Evolutionary conservation across 2,113 vertebrate genomes (phyloP).

Genomic region (Narcine bancroftii): DNA sequence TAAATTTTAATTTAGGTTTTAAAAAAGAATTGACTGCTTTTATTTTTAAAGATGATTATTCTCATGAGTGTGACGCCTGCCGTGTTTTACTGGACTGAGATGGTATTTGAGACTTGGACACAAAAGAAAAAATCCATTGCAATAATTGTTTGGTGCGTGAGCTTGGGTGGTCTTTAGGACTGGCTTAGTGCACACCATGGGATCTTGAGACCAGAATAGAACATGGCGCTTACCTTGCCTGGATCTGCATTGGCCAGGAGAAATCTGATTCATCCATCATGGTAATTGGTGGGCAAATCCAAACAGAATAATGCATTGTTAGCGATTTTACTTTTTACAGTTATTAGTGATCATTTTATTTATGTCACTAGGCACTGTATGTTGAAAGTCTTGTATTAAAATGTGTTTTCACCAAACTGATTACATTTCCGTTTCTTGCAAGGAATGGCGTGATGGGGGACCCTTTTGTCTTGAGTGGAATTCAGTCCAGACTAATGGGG

Average conservation of each 20-base stretch:
- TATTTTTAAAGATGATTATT: conserved; percentile 47
- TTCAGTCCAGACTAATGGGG: neutral
- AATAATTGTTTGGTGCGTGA: conserved; percentile 56
- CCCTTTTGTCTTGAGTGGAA: neutral
- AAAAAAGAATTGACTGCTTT: conserved; percentile 45
- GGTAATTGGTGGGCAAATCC: conserved; percentile 54
- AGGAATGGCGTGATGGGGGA: neutral
- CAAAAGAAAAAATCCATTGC: conserved; percentile 59
- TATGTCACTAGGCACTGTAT: conserved; percentile 56
- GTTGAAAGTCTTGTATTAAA: conserved; percentile 57
- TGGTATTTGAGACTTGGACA: conserved; percentile 38
- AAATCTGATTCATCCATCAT: conserved; percentile 48
- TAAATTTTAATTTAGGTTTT: conserved; percentile 46
- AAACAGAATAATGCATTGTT: conserved; percentile 58
- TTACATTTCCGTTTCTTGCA: conserved; percentile 19
- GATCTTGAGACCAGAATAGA: conserved; percentile 56
- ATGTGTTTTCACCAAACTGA: conserved; percentile 58
- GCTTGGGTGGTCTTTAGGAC: conserved; percentile 47
- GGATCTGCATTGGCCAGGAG: conserved; percentile 28
- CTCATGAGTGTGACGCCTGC: conserved; percentile 45
- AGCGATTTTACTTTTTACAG: conserved; percentile 47
- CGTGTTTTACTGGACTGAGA: conserved; percentile 46
- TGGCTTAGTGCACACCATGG: conserved; percentile 49
- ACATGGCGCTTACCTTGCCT: neutral
- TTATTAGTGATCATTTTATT: conserved; percentile 50